Evolutionary conservation across 1,140 invertebrate species (phyloP).

Genomic region (Orchesella cincta): DNA sequence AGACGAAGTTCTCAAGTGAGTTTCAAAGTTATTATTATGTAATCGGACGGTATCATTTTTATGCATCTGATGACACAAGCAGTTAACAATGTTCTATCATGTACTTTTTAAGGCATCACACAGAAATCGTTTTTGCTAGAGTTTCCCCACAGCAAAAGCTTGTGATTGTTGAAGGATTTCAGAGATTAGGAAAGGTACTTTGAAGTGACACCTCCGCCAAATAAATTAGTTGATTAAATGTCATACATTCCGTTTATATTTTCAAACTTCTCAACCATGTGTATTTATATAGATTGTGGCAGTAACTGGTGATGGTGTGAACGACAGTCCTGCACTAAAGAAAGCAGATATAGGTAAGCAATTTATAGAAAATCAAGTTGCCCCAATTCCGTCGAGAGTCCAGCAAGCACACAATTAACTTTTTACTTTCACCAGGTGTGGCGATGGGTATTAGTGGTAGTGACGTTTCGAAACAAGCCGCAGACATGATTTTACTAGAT

Average conservation of each 20-base stretch:
- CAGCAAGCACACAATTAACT: not conserved
- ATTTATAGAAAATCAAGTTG: not conserved
- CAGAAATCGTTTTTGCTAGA: conserved; percentile 98
- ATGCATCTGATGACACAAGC: too few relatives aligned
- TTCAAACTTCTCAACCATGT: conserved; percentile 63
- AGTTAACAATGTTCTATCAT: too few relatives aligned
- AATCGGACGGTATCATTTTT: too few relatives aligned
- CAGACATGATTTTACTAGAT: conserved; percentile 61
- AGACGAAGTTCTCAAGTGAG: conserved; percentile 79
- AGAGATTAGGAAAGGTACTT: conserved; percentile 87
- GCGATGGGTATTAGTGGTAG: conserved; percentile 56
- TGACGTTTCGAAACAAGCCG: conserved; percentile 59
- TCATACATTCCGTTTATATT: not conserved
- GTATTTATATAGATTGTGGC: conserved; percentile 54
- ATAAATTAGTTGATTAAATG: not conserved
- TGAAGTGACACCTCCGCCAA: not conserved
- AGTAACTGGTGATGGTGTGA: conserved; percentile 63
- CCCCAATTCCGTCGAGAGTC: conserved; percentile 30
- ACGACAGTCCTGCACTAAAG: conserved; percentile 70
- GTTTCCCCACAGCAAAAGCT: conserved; percentile 99
- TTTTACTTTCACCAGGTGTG: conserved; percentile 3
- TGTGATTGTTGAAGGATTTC: conserved; percentile 98
- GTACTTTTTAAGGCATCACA: conserved; percentile 88
- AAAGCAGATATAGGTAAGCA: conserved; percentile 66
- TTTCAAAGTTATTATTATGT: too few relatives aligned